Percentiles rank a stretch among this genome's conserved stretches.
These are phyloP conservation scores for Sinella curviseta DNA, from an alignment of 1,140 invertebrate species.

Conservation along the genomic window DNA sequence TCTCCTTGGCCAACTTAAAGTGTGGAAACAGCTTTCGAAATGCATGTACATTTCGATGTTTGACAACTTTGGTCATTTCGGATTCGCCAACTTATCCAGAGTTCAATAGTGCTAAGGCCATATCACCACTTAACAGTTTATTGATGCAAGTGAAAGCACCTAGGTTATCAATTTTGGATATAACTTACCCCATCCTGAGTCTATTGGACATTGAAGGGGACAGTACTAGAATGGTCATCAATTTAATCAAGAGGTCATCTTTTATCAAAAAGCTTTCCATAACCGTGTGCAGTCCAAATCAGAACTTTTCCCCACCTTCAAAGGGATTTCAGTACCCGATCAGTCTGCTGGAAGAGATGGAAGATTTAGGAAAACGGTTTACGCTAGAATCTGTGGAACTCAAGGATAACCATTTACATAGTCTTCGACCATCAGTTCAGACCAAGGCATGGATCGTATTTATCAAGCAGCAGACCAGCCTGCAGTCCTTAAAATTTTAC, in stretches of 20 bases:
- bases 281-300: neutral
- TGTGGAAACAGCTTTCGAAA: neutral
- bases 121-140: neutral
- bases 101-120: neutral
- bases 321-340: neutral
- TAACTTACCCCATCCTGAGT: neutral
- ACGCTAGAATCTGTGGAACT: neutral
- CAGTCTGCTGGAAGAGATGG: neutral
- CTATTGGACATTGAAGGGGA: neutral
- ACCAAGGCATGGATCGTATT: neutral
- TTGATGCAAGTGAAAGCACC: neutral
- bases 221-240: neutral
- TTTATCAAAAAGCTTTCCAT: neutral
- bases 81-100: neutral
- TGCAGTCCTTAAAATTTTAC: neutral
- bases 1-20: neutral
- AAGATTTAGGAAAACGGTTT: neutral
- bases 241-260: neutral
- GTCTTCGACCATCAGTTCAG: neutral
- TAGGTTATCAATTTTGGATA: neutral
- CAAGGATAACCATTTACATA: slow-evolving; percentile 9
- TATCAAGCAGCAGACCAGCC: neutral
- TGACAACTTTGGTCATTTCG: neutral
- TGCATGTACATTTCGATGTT: neutral
- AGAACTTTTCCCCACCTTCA: neutral